Conservation (phyloP, 2,888 invertebrate genomes). For the Zhengitettix transpicula region DNA sequence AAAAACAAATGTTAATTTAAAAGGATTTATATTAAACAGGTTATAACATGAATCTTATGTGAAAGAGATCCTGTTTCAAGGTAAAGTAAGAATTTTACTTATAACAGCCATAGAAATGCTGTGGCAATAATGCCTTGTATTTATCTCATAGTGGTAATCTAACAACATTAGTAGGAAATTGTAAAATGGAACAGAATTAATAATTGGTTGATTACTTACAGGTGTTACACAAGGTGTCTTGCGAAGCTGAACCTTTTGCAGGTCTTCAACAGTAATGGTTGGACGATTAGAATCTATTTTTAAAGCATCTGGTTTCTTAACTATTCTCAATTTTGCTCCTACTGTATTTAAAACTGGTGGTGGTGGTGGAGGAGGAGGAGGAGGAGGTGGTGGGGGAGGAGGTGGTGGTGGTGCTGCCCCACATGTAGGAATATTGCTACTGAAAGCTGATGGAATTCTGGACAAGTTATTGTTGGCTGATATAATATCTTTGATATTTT, state of each 20-base stretch:
- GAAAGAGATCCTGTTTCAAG: no score
- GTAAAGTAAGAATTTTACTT: no score
- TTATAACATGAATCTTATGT: no score
- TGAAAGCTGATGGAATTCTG: no score
- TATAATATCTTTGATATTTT: neutral
- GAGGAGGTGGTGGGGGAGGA: constrained; percentile 12
- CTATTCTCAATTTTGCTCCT: neutral
- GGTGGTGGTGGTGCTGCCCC: constrained; percentile 13
- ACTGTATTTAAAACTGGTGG: neutral
- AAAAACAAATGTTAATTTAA: no score
- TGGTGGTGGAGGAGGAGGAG: constrained; percentile 12
- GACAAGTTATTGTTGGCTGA: constrained; percentile 8
- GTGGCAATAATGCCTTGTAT: no score
- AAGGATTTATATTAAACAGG: no score
- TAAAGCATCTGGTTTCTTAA: constrained; percentile 9
- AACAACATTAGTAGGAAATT: no score
- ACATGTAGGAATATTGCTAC: no score
- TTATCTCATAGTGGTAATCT: no score
- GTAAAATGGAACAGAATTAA: no score
- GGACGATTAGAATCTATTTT: constrained; percentile 18
- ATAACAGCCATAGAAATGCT: no score
- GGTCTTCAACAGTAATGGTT: constrained; percentile 24
- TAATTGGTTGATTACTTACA: neutral
- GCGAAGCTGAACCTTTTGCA: constrained; percentile 23
- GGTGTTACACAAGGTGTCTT: constrained; percentile 18